A percentile compares a stretch with the other conserved stretches of the same genome.
phyloP scores from a whole-genome alignment of 1,140 invertebrate genomes.

The Chymomyza costata region DNA sequence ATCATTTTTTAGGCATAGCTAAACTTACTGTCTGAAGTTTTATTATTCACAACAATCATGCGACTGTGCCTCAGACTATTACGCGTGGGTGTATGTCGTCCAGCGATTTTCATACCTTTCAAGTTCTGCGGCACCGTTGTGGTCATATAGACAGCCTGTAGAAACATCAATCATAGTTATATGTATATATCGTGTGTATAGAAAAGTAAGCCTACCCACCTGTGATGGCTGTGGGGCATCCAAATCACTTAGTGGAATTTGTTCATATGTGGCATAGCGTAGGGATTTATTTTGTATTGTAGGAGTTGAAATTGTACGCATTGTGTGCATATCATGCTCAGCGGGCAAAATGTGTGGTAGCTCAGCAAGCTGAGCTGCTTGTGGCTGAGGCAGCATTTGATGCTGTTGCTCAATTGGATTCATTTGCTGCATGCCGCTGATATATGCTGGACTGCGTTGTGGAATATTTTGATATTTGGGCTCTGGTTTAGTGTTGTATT shows the following conservation, averaged over 20 bases:
- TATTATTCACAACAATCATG: constrained; percentile 82
- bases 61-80: constrained; percentile 83
- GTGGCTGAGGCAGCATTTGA: constrained; percentile 9
- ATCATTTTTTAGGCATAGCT: not conserved
- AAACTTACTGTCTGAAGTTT: constrained; percentile 77
- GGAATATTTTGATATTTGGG: constrained; percentile 63
- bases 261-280: constrained; percentile 52
- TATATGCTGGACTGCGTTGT: constrained; percentile 5
- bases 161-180: no score
- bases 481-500: constrained; percentile 18
- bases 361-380: no score
- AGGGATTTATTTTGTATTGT: constrained; percentile 5
- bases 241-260: constrained; percentile 59
- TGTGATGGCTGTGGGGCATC: constrained; percentile 57
- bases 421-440: constrained; percentile 16
- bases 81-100: constrained; percentile 82
- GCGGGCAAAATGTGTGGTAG: no score
- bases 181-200: no score
- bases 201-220: constrained; percentile 24
- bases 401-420: constrained; percentile 9
- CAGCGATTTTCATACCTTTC: constrained; percentile 79
- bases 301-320: not conserved
- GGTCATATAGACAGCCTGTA: constrained; percentile 76
- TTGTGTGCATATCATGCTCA: not conserved
- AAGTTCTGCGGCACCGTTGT: constrained; percentile 84